Evolutionary conservation across 2,113 vertebrate genomes (phyloP).

Genomic region (Pituophis catenifer): DNA sequence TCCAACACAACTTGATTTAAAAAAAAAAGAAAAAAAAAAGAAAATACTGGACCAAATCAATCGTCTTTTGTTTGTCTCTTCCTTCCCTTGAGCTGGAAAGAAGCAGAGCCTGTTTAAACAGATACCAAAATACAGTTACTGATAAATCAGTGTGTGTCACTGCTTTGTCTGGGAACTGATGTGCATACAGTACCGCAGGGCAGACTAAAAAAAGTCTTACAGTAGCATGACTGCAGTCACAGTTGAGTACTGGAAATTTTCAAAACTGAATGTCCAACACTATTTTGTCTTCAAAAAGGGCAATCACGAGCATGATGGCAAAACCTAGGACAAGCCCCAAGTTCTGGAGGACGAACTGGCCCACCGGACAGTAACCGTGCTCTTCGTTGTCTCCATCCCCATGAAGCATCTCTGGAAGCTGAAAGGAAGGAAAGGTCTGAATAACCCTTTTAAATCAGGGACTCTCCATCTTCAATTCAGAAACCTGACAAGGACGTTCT

Average conservation of each 20-base stretch:
- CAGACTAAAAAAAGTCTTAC: conserved; percentile 58
- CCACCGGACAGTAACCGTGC: conserved; percentile 87
- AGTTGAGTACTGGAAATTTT: conserved; percentile 56
- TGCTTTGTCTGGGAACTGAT: conserved; percentile 55
- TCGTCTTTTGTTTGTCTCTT: background rate
- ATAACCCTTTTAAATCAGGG: background rate
- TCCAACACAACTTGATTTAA: background rate
- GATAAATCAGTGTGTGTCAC: conserved; percentile 61
- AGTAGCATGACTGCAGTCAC: conserved; percentile 47
- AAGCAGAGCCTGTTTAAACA: conserved; percentile 32
- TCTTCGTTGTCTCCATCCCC: conserved; percentile 93
- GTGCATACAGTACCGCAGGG: conserved; percentile 60
- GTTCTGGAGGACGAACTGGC: conserved; percentile 94
- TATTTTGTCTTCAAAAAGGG: conserved; percentile 95
- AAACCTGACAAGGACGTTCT: background rate
- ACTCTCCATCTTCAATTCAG: background rate
- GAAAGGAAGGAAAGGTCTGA: background rate
- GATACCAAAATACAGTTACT: conserved; percentile 43
- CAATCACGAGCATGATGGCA: conserved; percentile 94
- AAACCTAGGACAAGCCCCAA: conserved; percentile 91
- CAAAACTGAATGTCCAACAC: conserved; percentile 90
- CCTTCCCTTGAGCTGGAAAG: conserved; percentile 5
- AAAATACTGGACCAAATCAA: background rate
- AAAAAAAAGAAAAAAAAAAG: rapidly evolving
- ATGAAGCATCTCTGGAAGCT: conserved; percentile 98